Base-by-base conservation (phyloP, 2,888 invertebrate genomes). In the Colostygia pectinataria region DNA sequence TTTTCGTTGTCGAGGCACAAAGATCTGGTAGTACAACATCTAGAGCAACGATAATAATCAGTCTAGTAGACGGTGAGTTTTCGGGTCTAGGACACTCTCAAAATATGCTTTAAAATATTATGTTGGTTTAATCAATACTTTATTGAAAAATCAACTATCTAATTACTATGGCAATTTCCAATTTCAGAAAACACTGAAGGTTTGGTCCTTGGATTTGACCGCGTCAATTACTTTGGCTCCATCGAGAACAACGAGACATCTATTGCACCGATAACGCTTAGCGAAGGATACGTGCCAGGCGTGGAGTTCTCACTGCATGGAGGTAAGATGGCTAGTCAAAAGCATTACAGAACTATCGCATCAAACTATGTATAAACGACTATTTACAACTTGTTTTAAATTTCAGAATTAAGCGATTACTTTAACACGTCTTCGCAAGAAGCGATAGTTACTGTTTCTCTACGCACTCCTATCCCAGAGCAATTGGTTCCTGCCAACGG, bases 241-340 rank as follows among this genome's bases (percentile, higher is more conserved):
- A 60, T 71, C 1, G 50, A 59, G 24, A 58, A 57, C 27, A 39
- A 53, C 20, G 13, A 24, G 3, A 12, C 63, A 7, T 51, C 41
- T 4, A 40, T 70, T 18, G 54, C 57, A 9, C 47, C 64, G 1
- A 71, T 74, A 15, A 54, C 54, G 13, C 61, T 74, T 4, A 55
- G 32, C 4, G 59, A 66, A 40, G 74, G 72, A 25, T 68, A 61
- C 42, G 55, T 51, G 2, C 4, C 50, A 7, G 51, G 54, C 27
- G 68, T 74, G 1, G n/a, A 42, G 3, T 69, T 71, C 27, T 29
- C 48, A 2, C 32, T 74, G 40, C 50, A 50, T 7, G 69, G 72
- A 61, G 67, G 69, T 69, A 58, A 49, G 32, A 34, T 20, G 34
- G 27, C 7, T 15, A 5, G 2, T 18, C 1, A 20, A 41, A 28